Evolutionary conservation across 1,140 invertebrate species (phyloP), one percentile per base, ranked within the genome.

Genomic region (Carposina sasakii): DNA sequence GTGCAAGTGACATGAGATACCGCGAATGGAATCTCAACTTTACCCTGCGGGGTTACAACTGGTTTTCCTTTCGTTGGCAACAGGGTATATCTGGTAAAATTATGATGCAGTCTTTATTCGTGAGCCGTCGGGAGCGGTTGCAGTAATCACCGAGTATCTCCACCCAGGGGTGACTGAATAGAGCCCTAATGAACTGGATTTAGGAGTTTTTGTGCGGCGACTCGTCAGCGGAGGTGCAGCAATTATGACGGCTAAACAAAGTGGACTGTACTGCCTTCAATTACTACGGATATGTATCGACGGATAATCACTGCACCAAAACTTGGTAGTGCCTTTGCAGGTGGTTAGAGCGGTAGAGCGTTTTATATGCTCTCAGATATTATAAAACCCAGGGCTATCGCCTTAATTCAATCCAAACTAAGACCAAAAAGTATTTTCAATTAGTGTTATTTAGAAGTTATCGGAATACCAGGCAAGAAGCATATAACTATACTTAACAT

Each of bases 71-170:
- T 60, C 65, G 58, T 9, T 19, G 13, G 41, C 26, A 50, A 57
- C 55, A 67, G 75, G 76, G 77, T 78, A 73, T 79, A 81, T 81
- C 77, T 81, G 77, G 74, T 81, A 71, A 78, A 84, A 84, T 84
- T 84, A 84, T 84, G 81, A 84, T 84, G 81, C 81, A 84, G 81
- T 84, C 81, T 84, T 84, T 84, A 84, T 84, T 81, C 77, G 79
- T 81, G 79, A 83, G 75, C 77, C 79, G 77, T 81, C 81, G 81
- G 81, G 81, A 84, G 76, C 77, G 77, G 81, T 81, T 84, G 81
- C 77, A 84, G 81, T 84, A 84, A 84, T 84, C 81, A 84, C 81
- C 81, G 77, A 76, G 77, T 84, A 81, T 84, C 79, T 83, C 76
- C 77, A 81, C 73, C 81, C 75, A 78, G 76, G 81, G 77, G 79